These are phyloP conservation scores for Eilema caniola DNA, from an alignment of 2,888 invertebrate genomes.

Conservation along the genomic window DNA sequence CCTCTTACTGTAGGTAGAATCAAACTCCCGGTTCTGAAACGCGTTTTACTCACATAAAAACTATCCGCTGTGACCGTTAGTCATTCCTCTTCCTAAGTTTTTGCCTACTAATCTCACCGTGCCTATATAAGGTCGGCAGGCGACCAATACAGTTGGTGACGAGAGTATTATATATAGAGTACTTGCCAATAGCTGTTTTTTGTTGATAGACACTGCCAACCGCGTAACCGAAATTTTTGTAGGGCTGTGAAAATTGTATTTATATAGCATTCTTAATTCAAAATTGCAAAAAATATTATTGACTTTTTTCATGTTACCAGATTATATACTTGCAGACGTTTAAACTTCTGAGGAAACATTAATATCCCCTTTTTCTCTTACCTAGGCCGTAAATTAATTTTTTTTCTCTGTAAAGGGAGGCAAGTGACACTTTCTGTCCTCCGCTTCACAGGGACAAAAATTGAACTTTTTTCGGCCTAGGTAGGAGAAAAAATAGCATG, in stretches of 20 bases:
- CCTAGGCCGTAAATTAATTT: no score
- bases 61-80: constrained; percentile 12
- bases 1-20: neutral
- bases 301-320: no score
- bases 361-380: no score
- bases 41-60: constrained; percentile 13
- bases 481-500: no score
- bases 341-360: no score
- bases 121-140: constrained; percentile 38
- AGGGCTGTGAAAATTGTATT: constrained; percentile 12
- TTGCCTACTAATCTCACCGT: constrained; percentile 34
- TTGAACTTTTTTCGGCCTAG: no score
- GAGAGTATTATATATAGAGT: constrained; percentile 42
- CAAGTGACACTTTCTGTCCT: no score
- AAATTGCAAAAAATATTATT: no score
- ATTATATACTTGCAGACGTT: no score
- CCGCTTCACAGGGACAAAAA: no score
- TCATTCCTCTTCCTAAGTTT: constrained; percentile 34
- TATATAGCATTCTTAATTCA: no score
- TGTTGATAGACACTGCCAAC: constrained; percentile 20
- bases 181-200: constrained; percentile 38
- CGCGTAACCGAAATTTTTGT: constrained; percentile 15
- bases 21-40: constrained; percentile 8
- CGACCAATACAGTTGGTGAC: constrained; percentile 37
- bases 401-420: no score